phyloP scores from a whole-genome alignment of 2,888 invertebrate genomes.

The Heliconius ismenius region DNA sequence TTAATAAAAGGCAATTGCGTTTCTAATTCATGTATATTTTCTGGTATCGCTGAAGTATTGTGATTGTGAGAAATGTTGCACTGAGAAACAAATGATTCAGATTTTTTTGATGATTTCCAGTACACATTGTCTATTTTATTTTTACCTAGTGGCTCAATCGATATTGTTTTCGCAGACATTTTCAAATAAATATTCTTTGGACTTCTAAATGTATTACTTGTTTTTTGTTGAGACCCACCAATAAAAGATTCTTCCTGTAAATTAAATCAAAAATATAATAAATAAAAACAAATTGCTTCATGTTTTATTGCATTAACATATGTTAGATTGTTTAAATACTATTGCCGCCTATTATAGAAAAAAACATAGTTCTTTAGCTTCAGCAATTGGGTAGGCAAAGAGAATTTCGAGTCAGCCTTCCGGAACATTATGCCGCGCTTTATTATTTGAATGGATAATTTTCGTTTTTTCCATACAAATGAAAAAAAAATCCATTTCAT shows the following conservation, averaged over 20 bases:
- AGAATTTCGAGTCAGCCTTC: too few relatives aligned
- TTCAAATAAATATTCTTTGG: slow-evolving; percentile 60
- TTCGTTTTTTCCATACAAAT: too few relatives aligned
- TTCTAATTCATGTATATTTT: slow-evolving; percentile 55
- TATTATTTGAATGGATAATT: too few relatives aligned
- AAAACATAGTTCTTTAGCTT: too few relatives aligned
- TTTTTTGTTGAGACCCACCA: slow-evolving; percentile 59
- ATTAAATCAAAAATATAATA: slow-evolving; percentile 14
- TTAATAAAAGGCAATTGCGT: slow-evolving; percentile 48
- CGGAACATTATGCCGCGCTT: too few relatives aligned
- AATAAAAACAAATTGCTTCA: too few relatives aligned
- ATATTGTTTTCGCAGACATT: slow-evolving; percentile 57
- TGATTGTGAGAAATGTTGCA: slow-evolving; percentile 54
- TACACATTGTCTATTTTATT: slow-evolving; percentile 64
- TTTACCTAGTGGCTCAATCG: slow-evolving; percentile 58
- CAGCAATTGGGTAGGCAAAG: too few relatives aligned
- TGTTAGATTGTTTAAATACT: not conserved
- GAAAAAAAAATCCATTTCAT: too few relatives aligned
- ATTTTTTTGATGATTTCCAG: slow-evolving; percentile 65
- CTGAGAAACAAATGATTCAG: slow-evolving; percentile 57
- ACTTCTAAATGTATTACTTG: slow-evolving; percentile 51
- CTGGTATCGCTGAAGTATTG: slow-evolving; percentile 49
- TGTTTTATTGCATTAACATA: not conserved
- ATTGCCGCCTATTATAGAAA: too few relatives aligned
- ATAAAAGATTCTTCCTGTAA: slow-evolving; percentile 74